Percentiles rank a stretch among this genome's conserved stretches.
These are phyloP conservation scores for Drosophila mayri DNA, from an alignment of 1,140 invertebrate genomes.

Conservation along the genomic window DNA sequence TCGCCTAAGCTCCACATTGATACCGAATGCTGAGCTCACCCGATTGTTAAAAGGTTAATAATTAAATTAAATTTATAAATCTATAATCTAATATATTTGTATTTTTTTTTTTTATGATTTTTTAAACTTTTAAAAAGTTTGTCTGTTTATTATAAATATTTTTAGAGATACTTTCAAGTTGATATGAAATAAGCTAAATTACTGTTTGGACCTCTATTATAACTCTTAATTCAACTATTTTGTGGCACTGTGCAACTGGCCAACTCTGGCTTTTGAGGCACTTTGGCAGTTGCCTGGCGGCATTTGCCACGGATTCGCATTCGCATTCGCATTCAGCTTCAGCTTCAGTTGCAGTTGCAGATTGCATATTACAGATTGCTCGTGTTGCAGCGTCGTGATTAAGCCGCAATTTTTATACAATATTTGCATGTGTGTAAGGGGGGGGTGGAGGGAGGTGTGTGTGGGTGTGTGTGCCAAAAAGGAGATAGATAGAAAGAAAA, in stretches of 20 bases:
- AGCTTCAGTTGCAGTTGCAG: conserved; percentile 56
- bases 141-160: not conserved
- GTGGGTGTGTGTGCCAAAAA: conserved; percentile 11
- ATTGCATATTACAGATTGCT: conserved; percentile 49
- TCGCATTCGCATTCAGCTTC: conserved; percentile 16
- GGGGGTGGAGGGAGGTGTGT: not conserved
- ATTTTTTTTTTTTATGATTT: too few species aligned
- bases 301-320: conserved; percentile 34
- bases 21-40: not conserved
- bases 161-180: not conserved
- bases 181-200: not conserved
- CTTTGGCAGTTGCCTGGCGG: conserved; percentile 65
- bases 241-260: conserved; percentile 4
- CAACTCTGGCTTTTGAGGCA: conserved; percentile 56
- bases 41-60: not conserved
- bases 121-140: too few species aligned
- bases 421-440: conserved; percentile 52
- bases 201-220: too few species aligned
- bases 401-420: conserved; percentile 79
- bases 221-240: not conserved
- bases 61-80: not conserved
- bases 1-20: conserved; percentile 53
- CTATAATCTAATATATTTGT: too few species aligned
- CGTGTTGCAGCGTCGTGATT: conserved; percentile 64
- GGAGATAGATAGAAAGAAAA: not conserved